A percentile compares a stretch with the other conserved stretches of the same genome.
Conservation (phyloP, 2,113 vertebrate species). For the Megatriorchis doriae region DNA sequence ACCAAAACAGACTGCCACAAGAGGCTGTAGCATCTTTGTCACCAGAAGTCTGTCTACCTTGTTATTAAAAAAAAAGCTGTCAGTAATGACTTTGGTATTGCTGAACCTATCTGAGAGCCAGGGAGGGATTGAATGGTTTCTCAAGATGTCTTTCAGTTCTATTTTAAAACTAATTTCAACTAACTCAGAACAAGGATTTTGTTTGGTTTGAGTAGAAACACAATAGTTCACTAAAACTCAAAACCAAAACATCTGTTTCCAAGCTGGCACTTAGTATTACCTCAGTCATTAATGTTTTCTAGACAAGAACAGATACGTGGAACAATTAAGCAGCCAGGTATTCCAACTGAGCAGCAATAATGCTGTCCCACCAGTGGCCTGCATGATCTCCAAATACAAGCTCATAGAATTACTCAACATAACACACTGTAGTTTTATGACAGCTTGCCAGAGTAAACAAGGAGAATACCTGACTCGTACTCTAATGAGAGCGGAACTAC, state of each 20-base stretch:
- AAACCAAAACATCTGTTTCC: neutral
- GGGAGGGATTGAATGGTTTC: neutral
- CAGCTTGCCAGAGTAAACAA: constrained; percentile 34
- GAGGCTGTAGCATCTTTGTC: neutral
- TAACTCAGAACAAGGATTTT: neutral
- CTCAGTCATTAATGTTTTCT: neutral
- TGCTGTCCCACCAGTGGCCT: neutral
- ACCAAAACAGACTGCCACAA: neutral
- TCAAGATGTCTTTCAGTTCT: neutral
- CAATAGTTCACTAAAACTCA: neutral
- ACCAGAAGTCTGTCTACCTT: neutral
- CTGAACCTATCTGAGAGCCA: neutral
- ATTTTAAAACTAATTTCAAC: neutral
- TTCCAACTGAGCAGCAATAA: neutral
- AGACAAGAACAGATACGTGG: neutral
- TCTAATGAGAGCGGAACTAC: neutral
- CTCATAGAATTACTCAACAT: constrained; percentile 10
- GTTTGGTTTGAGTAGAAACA: neutral
- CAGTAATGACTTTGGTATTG: neutral
- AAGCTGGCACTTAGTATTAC: neutral
- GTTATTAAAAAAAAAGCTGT: neutral
- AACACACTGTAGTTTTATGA: neutral
- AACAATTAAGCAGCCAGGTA: neutral
- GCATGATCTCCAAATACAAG: neutral
- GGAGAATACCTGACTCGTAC: constrained; percentile 27